Base-by-base conservation (phyloP, 2,888 invertebrate species). In the Desoria tigrina region DNA sequence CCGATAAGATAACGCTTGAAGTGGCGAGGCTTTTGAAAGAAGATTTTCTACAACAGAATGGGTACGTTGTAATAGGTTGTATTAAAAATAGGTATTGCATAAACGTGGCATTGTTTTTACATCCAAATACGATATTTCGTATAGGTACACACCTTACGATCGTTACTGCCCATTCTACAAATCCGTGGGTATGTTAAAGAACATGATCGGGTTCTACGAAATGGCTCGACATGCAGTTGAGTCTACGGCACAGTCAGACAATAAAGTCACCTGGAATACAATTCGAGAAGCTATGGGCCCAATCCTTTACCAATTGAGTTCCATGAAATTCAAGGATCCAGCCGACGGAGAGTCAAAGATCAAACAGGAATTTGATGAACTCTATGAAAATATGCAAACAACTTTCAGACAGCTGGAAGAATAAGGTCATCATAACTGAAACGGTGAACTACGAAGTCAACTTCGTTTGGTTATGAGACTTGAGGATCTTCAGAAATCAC, bases 161-260 rank as follows among this genome's bases (percentile, higher is more conserved):
- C 88, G 98, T 73, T 98, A 95, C 87, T 99, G 99, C 80, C 99
- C 99, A 78, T 99, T 99, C 87, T 99, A 98, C 86, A 99, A 99
- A 86, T 98, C 98, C 18, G 94, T 95, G 67, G 98, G 96, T 77
- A 99, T 99, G 98, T 82, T 99, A 80, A 89, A 87, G 81, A 99
- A 99, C 85, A 96, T 99, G 83, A 96, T 99, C 79, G 85, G 92
- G 61, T 95, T 99, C 84, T 99, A 98, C 83, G 99, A 99, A 82
- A 89, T 97, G 90, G 89, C 99, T 39, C 88, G 94, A 71, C 98
- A 98, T 81, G 92, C 97, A 1, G 97, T 99, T 1, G 98, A 99
- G 84, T 89, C 93, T 71, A 99, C 99, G 28, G 94, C 98, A 61
- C 97, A 98, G 83, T 94, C 94, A 50, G 99, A 99, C 82, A 96